Conservation (phyloP, 2,113 vertebrate genomes). For the Henicopernis longicauda region DNA sequence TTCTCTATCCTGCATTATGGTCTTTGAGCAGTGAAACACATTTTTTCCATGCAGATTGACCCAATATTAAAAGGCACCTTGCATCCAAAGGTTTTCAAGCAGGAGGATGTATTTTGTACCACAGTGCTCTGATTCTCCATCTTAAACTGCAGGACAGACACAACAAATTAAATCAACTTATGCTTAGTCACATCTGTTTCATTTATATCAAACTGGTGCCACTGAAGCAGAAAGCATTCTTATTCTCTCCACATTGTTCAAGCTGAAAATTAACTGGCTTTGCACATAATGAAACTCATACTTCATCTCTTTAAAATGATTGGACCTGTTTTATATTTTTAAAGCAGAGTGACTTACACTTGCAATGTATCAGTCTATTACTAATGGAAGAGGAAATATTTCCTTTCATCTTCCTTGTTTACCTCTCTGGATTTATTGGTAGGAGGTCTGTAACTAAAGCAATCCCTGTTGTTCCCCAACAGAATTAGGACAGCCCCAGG, state of each 20-base stretch:
- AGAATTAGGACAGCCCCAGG: conserved; percentile 89
- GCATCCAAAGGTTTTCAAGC: not conserved
- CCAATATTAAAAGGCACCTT: not conserved
- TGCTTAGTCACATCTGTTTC: not conserved
- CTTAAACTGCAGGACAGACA: not conserved
- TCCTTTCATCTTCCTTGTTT: not conserved
- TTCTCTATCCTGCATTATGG: not conserved
- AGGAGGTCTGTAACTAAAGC: not conserved
- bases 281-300: not conserved
- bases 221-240: not conserved
- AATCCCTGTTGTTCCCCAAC: not conserved
- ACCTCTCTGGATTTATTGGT: not conserved
- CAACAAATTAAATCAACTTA: not conserved
- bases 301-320: not conserved
- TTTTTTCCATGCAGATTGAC: not conserved
- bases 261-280: not conserved
- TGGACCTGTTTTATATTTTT: not conserved
- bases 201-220: not conserved
- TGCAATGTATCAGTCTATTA: not conserved
- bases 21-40: not conserved
- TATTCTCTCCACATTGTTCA: not conserved
- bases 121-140: not conserved
- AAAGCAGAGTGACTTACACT: not conserved
- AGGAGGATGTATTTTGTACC: not conserved
- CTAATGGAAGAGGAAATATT: not conserved